These are phyloP conservation scores for Folsomia manolachei DNA, from an alignment of 2,888 invertebrate species.

Conservation along the genomic window DNA sequence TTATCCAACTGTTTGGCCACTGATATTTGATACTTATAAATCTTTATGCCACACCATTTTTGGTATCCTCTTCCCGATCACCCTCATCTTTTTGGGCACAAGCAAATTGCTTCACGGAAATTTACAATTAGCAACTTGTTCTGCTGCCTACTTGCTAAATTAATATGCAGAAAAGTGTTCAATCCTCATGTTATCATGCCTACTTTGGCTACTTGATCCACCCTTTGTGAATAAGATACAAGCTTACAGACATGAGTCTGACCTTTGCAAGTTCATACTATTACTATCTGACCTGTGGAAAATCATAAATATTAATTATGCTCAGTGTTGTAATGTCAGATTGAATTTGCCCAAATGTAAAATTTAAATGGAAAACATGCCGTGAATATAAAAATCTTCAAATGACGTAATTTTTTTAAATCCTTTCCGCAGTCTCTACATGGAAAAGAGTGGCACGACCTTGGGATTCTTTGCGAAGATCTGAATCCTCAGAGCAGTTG, in stretches of 20 bases:
- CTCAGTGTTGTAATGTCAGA: background rate
- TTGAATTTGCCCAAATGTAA: background rate
- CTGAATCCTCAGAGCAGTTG: conserved; percentile 59
- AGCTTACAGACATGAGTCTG: no score
- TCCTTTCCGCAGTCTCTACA: conserved; percentile 61
- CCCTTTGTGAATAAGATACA: no score
- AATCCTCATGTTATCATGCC: no score
- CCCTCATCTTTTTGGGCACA: background rate
- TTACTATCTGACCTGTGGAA: no score
- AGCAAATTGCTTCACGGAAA: conserved; percentile 1
- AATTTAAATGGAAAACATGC: background rate
- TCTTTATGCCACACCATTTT: conserved; percentile 1
- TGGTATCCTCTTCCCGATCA: no score
- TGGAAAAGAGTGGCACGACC: conserved; percentile 62
- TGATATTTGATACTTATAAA: conserved; percentile 7
- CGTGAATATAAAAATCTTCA: background rate
- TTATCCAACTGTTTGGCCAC: background rate
- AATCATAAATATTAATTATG: background rate
- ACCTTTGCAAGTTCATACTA: no score
- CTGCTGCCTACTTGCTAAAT: conserved; percentile 7
- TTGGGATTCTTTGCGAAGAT: conserved; percentile 63
- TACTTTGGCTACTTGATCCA: background rate
- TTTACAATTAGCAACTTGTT: conserved; percentile 2
- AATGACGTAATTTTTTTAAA: conserved; percentile 11
- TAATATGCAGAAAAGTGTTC: background rate